Evolutionary conservation across 1,140 invertebrate genomes (phyloP).

Genomic region (Pemphigus obesinymphae): DNA sequence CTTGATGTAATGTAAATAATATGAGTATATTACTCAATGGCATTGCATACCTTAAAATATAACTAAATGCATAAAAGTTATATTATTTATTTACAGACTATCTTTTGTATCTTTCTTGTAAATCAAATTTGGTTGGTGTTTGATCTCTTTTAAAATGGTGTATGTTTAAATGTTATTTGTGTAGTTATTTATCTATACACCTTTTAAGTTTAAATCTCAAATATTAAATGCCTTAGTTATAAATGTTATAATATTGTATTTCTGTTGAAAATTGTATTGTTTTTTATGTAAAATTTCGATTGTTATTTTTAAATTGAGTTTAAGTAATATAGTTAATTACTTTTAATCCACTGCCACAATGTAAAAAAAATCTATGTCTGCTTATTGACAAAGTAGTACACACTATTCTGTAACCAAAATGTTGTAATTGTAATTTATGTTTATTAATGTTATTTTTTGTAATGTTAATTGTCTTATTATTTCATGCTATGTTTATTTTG

Average conservation of each 20-base stretch:
- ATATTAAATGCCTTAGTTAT: not conserved
- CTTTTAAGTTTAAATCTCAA: not conserved
- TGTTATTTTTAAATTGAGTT: not conserved
- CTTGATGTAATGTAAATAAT: not conserved
- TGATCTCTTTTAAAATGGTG: not conserved
- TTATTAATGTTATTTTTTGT: not conserved
- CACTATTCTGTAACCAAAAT: not conserved
- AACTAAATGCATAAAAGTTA: not conserved
- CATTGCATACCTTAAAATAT: not conserved
- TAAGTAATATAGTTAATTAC: not conserved
- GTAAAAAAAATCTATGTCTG: not conserved
- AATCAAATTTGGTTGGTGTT: not conserved
- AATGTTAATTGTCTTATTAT: not conserved
- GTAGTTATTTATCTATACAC: not conserved
- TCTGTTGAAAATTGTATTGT: not conserved
- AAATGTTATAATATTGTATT: not conserved
- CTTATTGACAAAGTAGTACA: not conserved
- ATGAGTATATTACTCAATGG: not conserved
- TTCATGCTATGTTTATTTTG: not conserved
- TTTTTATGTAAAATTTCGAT: not conserved
- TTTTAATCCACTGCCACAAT: not conserved
- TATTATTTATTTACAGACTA: not conserved
- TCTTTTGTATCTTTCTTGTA: not conserved
- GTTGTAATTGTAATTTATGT: not conserved
- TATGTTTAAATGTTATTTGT: not conserved